Evolutionary conservation across 1,140 invertebrate species (phyloP).

Genomic region (Anastrepha obliqua): DNA sequence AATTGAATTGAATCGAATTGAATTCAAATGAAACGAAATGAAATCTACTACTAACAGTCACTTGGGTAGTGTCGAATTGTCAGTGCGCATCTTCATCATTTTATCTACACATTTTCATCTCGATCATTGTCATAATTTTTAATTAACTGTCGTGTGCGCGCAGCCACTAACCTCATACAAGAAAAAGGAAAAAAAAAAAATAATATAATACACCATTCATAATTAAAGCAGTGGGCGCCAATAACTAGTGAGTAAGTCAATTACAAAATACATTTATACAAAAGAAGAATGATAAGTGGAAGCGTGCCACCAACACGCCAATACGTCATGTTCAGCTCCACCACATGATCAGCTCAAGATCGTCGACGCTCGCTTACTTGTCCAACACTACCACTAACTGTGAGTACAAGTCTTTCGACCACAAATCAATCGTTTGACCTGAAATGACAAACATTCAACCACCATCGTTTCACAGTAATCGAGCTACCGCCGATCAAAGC

Average conservation of each 20-base stretch:
- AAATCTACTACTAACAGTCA: neutral
- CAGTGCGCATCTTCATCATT: conserved; percentile 38
- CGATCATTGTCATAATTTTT: conserved; percentile 55
- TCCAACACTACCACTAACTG: neutral
- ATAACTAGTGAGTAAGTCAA: neutral
- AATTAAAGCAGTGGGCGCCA: conserved; percentile 42
- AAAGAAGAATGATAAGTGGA: neutral
- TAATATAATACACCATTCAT: neutral
- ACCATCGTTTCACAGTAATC: neutral
- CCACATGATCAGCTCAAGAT: neutral
- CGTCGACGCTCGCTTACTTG: neutral
- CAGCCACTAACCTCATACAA: neutral
- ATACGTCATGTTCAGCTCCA: neutral
- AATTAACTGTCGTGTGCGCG: conserved; percentile 40
- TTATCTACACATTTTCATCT: conserved; percentile 39
- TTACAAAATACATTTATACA: neutral
- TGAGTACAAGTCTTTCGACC: neutral
- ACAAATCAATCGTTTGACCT: conserved; percentile 8
- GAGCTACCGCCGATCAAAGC: neutral
- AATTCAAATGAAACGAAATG: conserved; percentile 7
- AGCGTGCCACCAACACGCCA: conserved; percentile 16
- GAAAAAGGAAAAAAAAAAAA: neutral
- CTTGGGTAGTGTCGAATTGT: neutral
- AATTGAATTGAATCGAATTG: conserved; percentile 25
- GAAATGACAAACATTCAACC: neutral